Evolutionary conservation across 2,888 invertebrate species (phyloP).

Genomic region (Heliconius charithonia): DNA sequence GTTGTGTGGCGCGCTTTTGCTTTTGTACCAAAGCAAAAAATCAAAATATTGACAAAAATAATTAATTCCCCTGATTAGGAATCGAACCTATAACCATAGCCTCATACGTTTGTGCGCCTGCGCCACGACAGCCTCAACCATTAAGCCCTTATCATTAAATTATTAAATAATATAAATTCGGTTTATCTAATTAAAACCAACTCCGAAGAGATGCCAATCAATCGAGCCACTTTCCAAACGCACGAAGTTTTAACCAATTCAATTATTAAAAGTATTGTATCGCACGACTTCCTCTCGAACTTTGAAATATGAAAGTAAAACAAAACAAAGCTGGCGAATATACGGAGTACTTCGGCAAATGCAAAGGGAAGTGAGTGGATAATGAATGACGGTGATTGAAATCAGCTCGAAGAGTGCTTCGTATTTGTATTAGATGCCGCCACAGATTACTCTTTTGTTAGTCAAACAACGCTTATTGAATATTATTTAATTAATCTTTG

Average conservation of each 20-base stretch:
- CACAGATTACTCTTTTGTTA: slow-evolving; percentile 81
- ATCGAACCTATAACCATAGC: no score
- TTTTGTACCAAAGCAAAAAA: no score
- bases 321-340: slow-evolving; percentile 77
- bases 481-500: slow-evolving; percentile 81
- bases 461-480: slow-evolving; percentile 81
- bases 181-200: slow-evolving; percentile 16
- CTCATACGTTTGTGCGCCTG: no score
- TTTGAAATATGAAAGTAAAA: slow-evolving; percentile 80
- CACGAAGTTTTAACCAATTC: slow-evolving; percentile 65
- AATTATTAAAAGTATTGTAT: slow-evolving; percentile 48
- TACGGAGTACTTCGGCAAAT: slow-evolving; percentile 70
- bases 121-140: no score
- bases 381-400: slow-evolving; percentile 82
- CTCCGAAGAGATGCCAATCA: slow-evolving; percentile 41
- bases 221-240: slow-evolving; percentile 59
- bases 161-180: slow-evolving; percentile 6
- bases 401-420: slow-evolving; percentile 74
- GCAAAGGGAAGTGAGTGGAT: slow-evolving; percentile 81
- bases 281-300: slow-evolving; percentile 64
- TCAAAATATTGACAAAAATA: no score
- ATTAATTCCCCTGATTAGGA: no score
- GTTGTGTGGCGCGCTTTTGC: no score
- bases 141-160: neutral
- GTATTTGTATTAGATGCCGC: slow-evolving; percentile 82